Percentiles rank a stretch among this genome's conserved stretches.
Conservation (phyloP, 2,888 invertebrate genomes). For the Coenonympha glycerion region DNA sequence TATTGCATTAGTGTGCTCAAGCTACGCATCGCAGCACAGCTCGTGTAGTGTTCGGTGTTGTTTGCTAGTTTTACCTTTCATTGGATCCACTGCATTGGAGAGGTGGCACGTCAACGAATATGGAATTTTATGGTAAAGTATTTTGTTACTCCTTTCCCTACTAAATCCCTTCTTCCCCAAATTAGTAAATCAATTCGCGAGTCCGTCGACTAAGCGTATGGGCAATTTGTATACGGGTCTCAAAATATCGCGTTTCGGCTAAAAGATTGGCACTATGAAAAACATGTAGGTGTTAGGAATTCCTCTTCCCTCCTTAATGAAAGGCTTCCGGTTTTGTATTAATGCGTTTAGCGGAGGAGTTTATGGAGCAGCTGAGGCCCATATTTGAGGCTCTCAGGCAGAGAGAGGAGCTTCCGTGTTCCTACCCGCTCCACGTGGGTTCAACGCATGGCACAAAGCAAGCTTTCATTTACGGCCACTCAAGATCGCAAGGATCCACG, state of each 20-base stretch:
- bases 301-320: constrained; percentile 55
- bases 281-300: constrained; percentile 43
- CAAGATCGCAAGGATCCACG: constrained; percentile 78
- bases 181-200: constrained; percentile 43
- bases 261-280: constrained; percentile 74
- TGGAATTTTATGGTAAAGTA: constrained; percentile 72
- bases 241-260: constrained; percentile 53
- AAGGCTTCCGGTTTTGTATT: constrained; percentile 67
- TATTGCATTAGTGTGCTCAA: constrained; percentile 71
- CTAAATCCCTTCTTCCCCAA: constrained; percentile 60
- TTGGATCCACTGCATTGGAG: constrained; percentile 73
- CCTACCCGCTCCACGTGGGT: constrained; percentile 92
- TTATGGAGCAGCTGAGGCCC: constrained; percentile 96
- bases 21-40: constrained; percentile 70
- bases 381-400: constrained; percentile 95
- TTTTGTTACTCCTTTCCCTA: constrained; percentile 62
- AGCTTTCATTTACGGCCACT: constrained; percentile 78
- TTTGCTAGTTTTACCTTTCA: constrained; percentile 62
- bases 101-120: constrained; percentile 72
- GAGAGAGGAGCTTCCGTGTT: constrained; percentile 92
- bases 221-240: constrained; percentile 61
- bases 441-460: constrained; percentile 78
- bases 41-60: constrained; percentile 74
- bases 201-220: constrained; percentile 59
- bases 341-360: constrained; percentile 88